These are phyloP conservation scores for Rhadinocentrus ornatus DNA, from an alignment of 2,797 vertebrate species.

Conservation along the genomic window DNA sequence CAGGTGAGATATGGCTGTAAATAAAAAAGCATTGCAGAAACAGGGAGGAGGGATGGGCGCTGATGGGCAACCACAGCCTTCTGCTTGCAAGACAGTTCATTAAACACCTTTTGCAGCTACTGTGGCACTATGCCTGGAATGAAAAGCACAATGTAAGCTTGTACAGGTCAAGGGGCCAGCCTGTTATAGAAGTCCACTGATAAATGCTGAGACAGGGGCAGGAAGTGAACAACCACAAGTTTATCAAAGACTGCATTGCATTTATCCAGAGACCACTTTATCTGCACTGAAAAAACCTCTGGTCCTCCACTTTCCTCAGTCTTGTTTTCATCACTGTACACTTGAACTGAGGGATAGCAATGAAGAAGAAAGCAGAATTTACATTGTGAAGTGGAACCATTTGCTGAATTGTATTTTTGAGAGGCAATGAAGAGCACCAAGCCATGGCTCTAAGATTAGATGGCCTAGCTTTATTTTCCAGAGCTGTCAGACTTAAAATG, in stretches of 20 bases:
- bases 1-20: constrained; percentile 67
- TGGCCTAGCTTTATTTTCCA: constrained; percentile 44
- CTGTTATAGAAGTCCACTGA: constrained; percentile 51
- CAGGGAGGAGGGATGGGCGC: constrained; percentile 51
- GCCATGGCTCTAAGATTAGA: constrained; percentile 10
- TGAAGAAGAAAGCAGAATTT: constrained; percentile 23
- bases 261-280: constrained; percentile 54
- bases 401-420: not conserved
- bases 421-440: constrained; percentile 13
- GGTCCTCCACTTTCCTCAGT: constrained; percentile 13
- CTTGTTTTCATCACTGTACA: constrained; percentile 17
- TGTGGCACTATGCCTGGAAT: constrained; percentile 48
- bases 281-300: constrained; percentile 52
- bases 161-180: constrained; percentile 64
- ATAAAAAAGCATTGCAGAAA: constrained; percentile 74
- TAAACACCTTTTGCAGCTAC: constrained; percentile 68
- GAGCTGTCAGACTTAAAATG: constrained; percentile 27
- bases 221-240: constrained; percentile 41
- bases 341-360: constrained; percentile 14
- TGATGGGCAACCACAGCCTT: constrained; percentile 60
- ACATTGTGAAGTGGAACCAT: not conserved
- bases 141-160: constrained; percentile 60
- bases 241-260: constrained; percentile 54
- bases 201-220: constrained; percentile 66
- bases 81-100: constrained; percentile 74